Evolutionary conservation across 2,888 invertebrate species (phyloP).

Genomic region (Hypomecis punctinalis): DNA sequence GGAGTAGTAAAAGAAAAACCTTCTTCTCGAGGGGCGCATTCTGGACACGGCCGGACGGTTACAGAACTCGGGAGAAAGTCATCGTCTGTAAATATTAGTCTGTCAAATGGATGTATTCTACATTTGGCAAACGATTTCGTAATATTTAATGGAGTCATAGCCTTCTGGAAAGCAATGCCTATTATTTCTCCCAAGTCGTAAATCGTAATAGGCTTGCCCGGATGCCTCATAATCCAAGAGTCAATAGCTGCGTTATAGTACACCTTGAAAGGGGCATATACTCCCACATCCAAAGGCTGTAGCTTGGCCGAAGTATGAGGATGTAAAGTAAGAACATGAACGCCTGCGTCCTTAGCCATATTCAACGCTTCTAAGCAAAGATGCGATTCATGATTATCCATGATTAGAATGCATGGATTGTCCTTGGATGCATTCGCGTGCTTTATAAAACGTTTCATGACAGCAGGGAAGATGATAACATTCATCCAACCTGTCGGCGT

Average conservation of each 20-base stretch:
- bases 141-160: not conserved
- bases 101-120: slow-evolving; percentile 2
- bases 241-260: slow-evolving; percentile 6
- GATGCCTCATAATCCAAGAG: slow-evolving; percentile 1
- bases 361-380: not conserved
- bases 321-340: slow-evolving; percentile 1
- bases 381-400: slow-evolving; percentile 40
- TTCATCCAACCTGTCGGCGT: slow-evolving; percentile 20
- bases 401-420: slow-evolving; percentile 34
- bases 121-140: not conserved
- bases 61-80: slow-evolving; percentile 1
- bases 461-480: slow-evolving; percentile 30
- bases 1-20: not conserved
- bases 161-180: not conserved
- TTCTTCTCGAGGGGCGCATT: not conserved
- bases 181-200: not conserved
- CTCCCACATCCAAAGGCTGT: slow-evolving; percentile 3
- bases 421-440: slow-evolving; percentile 27
- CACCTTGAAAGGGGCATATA: not conserved
- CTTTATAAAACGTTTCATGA: slow-evolving; percentile 43
- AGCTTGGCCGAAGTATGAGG: slow-evolving; percentile 4
- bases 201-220: not conserved
- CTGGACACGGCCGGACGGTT: slow-evolving; percentile 3
- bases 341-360: not conserved
- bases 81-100: not conserved